These are phyloP conservation scores for Acanthosepion esculentum DNA, from an alignment of 2,888 invertebrate species.

Conservation along the genomic window DNA sequence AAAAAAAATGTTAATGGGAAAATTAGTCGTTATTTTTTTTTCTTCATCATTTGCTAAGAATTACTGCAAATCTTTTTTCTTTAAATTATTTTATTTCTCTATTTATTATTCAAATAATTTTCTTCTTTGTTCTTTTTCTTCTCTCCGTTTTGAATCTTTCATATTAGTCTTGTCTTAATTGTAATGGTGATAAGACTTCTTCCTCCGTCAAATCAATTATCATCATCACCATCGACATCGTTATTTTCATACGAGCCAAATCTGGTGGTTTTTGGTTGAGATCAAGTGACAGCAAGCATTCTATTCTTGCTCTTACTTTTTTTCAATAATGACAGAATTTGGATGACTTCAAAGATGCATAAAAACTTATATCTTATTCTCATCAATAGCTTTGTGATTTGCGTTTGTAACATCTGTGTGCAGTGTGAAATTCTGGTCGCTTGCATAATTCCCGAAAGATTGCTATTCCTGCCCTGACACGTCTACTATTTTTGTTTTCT, in stretches of 20 bases:
- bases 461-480: no score
- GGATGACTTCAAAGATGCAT: no score
- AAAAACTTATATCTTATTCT: no score
- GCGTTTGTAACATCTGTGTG: no score
- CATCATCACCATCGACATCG: background rate
- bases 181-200: background rate
- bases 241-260: background rate
- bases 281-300: no score
- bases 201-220: background rate
- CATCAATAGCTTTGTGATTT: no score
- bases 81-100: background rate
- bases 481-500: no score
- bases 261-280: no score
- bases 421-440: no score
- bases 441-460: no score
- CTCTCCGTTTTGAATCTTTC: background rate
- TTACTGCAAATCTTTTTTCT: background rate
- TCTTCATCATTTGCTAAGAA: background rate
- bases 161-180: background rate
- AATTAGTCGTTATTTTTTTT: background rate
- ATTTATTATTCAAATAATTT: background rate
- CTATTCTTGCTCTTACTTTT: no score
- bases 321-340: no score
- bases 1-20: background rate
- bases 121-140: background rate